Percentiles rank a stretch among this genome's conserved stretches.
phyloP scores from a whole-genome alignment of 2,797 vertebrate species.

The Clarias laeviceps region DNA sequence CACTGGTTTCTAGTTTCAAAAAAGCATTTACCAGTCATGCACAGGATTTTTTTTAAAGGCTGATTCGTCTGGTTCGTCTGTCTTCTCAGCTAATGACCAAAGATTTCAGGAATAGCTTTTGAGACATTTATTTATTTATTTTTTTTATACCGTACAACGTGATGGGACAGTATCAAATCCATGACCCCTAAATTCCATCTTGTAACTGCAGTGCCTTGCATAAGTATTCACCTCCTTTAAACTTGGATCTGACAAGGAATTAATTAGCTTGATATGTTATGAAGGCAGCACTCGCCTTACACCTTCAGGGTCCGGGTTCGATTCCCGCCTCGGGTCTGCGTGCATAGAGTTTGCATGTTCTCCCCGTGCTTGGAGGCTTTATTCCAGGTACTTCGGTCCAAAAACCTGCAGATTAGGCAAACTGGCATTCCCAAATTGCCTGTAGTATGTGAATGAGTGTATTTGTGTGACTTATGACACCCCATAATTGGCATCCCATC shows the following conservation, averaged over 20 bases:
- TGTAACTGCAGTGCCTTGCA: neutral
- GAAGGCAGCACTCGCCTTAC: neutral
- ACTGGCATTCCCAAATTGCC: too few relatives aligned
- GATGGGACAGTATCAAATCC: neutral
- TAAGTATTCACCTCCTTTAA: neutral
- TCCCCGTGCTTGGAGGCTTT: too few relatives aligned
- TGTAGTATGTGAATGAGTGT: too few relatives aligned
- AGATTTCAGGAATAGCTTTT: neutral
- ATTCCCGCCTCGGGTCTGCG: too few relatives aligned
- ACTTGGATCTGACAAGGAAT: neutral
- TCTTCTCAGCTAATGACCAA: neutral
- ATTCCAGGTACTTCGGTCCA: too few relatives aligned
- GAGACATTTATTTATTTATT: neutral
- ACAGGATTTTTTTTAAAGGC: neutral
- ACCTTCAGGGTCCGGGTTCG: too few relatives aligned
- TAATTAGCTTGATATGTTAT: neutral
- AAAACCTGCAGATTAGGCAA: too few relatives aligned
- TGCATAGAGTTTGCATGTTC: too few relatives aligned
- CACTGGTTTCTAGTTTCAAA: neutral
- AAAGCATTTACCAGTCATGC: neutral
- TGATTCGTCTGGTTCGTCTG: constrained; percentile 5
- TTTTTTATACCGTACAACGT: neutral
- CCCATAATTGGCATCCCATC: too few relatives aligned
- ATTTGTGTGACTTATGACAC: too few relatives aligned
- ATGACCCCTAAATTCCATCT: neutral